phyloP scores from a whole-genome alignment of 64 coral and sea anemone genomes.

The Anthopleura sola region DNA sequence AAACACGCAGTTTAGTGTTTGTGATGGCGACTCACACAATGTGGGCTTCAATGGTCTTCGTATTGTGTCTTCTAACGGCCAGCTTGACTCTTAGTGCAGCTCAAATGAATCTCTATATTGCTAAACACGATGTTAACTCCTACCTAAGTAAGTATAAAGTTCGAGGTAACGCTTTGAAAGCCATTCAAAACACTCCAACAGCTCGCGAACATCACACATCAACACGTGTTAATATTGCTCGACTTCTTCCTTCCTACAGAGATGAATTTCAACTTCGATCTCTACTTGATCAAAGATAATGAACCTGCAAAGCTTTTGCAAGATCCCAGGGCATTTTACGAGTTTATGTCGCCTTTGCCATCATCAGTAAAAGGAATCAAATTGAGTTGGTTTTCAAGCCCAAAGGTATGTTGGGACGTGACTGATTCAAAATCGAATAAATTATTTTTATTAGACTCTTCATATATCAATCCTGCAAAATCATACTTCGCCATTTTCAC shows the following conservation, averaged over 20 bases:
- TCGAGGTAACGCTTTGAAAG: neutral
- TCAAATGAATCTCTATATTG: slow-evolving; percentile 17
- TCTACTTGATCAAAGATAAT: slow-evolving; percentile 18
- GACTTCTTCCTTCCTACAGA: neutral
- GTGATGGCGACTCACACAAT: neutral
- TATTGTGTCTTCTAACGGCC: neutral
- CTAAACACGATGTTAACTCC: slow-evolving; percentile 8
- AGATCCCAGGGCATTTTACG: slow-evolving; percentile 31
- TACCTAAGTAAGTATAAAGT: slow-evolving; percentile 25
- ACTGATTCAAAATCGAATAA: neutral
- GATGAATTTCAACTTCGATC: slow-evolving; percentile 20
- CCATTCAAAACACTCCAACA: neutral
- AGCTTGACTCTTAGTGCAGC: neutral
- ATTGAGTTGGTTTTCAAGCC: slow-evolving; percentile 26
- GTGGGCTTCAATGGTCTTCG: neutral
- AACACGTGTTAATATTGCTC: slow-evolving; percentile 1
- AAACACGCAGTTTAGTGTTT: neutral
- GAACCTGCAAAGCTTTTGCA: slow-evolving; percentile 6
- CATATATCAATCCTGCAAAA: neutral
- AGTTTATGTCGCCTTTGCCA: slow-evolving; percentile 12
- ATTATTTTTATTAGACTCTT: neutral
- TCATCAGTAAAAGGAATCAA: neutral
- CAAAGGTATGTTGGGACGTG: slow-evolving; percentile 25
- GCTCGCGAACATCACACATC: neutral
- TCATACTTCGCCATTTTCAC: neutral